These are phyloP conservation scores for Ypsolopha scabrella DNA, from an alignment of 2,888 invertebrate genomes.

Conservation along the genomic window DNA sequence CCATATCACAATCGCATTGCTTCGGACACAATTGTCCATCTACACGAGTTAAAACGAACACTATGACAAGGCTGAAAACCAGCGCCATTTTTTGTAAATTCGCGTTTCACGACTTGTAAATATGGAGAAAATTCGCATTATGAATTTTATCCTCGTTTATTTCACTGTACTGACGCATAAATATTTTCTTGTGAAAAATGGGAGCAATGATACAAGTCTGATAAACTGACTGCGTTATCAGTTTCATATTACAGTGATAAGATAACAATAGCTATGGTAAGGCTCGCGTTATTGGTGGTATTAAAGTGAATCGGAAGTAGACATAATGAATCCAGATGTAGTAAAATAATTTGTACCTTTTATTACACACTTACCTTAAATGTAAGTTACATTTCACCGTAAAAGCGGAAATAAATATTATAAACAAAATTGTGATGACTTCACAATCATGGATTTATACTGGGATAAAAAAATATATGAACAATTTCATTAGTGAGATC, in stretches of 20 bases:
- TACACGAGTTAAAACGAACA: constrained; percentile 16
- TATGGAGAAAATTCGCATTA: constrained; percentile 29
- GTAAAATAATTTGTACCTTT: not conserved
- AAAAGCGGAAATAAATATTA: too few relatives aligned
- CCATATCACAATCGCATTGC: constrained; percentile 67
- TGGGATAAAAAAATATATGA: too few relatives aligned
- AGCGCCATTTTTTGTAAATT: constrained; percentile 36
- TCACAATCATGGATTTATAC: too few relatives aligned
- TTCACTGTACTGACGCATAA: constrained; percentile 23
- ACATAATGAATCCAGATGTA: not conserved
- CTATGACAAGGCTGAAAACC: constrained; percentile 1
- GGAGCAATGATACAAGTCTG: constrained; percentile 22
- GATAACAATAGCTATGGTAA: constrained; percentile 21
- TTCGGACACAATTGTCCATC: constrained; percentile 52
- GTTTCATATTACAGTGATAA: constrained; percentile 25
- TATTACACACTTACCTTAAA: not conserved
- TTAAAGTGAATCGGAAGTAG: not conserved
- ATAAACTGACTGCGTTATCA: constrained; percentile 42
- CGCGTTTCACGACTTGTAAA: constrained; percentile 7
- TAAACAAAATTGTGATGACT: too few relatives aligned
- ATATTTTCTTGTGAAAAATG: constrained; percentile 33
- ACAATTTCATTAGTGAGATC: too few relatives aligned
- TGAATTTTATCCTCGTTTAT: constrained; percentile 19
- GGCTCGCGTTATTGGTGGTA: not conserved
- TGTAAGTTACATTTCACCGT: not conserved